These are phyloP conservation scores for Hymenopus coronatus DNA, from an alignment of 2,888 invertebrate species.

Conservation along the genomic window DNA sequence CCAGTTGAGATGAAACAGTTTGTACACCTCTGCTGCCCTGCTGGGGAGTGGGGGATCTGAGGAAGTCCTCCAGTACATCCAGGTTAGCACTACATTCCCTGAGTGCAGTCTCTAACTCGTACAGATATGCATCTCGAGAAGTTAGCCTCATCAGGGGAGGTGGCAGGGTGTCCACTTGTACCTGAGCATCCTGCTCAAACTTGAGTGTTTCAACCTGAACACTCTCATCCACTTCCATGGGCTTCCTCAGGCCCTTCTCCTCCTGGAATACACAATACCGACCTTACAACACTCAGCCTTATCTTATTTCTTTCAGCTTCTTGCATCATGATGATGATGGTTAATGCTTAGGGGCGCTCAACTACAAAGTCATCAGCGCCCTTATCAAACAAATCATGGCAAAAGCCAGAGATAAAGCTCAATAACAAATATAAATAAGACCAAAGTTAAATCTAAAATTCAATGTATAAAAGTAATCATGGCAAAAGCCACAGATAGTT, in stretches of 20 bases:
- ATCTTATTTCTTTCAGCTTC: too few species aligned
- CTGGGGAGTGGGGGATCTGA: constrained; percentile 43
- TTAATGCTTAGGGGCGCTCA: too few species aligned
- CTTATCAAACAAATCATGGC: too few species aligned
- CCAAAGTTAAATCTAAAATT: too few species aligned
- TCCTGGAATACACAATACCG: not conserved
- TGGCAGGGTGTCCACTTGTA: constrained; percentile 79
- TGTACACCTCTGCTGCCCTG: not conserved
- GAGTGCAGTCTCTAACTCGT: constrained; percentile 71
- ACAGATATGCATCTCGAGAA: constrained; percentile 77
- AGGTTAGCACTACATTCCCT: constrained; percentile 67
- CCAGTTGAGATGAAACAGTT: not conserved
- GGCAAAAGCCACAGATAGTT: too few species aligned
- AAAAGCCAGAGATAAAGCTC: too few species aligned
- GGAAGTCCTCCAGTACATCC: constrained; percentile 62
- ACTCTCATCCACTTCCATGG: constrained; percentile 53
- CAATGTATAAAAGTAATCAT: too few species aligned
- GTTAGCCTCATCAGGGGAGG: constrained; percentile 50
- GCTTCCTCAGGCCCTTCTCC: not conserved
- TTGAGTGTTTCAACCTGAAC: constrained; percentile 71
- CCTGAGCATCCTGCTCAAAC: constrained; percentile 72
- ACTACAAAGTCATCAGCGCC: too few species aligned
- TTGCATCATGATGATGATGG: too few species aligned
- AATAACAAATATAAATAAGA: too few species aligned
- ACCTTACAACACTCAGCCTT: too few species aligned